Evolutionary conservation across 23 tunicate genomes (phyloP), one percentile per base, ranked within the genome.

Genomic region (Trididemnum clinides): DNA sequence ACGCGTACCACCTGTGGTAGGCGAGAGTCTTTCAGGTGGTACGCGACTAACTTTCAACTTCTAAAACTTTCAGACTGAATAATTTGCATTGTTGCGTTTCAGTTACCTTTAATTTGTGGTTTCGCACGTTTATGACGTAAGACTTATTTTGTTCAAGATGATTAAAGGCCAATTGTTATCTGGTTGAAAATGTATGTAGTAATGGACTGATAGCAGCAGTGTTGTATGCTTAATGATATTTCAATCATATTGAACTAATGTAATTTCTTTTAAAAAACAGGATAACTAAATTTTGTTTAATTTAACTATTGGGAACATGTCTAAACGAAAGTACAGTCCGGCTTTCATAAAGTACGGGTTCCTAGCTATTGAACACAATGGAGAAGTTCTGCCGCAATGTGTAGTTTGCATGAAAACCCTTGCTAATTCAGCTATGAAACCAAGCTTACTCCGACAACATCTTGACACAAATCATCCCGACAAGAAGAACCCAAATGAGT

Each of bases 11-110:
- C 84, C 23, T 36, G 83, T 78, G 66, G 83, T 82, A 82, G 39
- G 75, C 86, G 86, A 82, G 32, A 28, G 75, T 64, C 86, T 63
- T 82, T 59, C 86, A 83, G 80, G 87, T 83, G 80, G 87, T 83
- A 83, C 78, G 87, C 78, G 31, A 82, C 58, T 65, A 71, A n/a
- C n/a, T n/a, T n/a, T n/a, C 15, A 44, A 59, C 66, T 59, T 59
- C 25, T 12, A 59, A 66, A 66, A 74, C 81, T 74, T 74, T 74
- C 81, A 74, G 81, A 38, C 37, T 74, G 58, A 74, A 58, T 74
- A 74, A 74, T 37, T 74, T 74, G 81, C 81, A 74, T 35, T 34
- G 6, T 35, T 74, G 81, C 81, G 58, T 74, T 74, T 74, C n/a
- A n/a, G n/a, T n/a, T n/a, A n/a, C n/a, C 81, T 74, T 74, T 37